Percentiles rank a stretch among this genome's conserved stretches.
phyloP scores from a whole-genome alignment of 2,797 vertebrate species.

The Clarias platycephalus region DNA sequence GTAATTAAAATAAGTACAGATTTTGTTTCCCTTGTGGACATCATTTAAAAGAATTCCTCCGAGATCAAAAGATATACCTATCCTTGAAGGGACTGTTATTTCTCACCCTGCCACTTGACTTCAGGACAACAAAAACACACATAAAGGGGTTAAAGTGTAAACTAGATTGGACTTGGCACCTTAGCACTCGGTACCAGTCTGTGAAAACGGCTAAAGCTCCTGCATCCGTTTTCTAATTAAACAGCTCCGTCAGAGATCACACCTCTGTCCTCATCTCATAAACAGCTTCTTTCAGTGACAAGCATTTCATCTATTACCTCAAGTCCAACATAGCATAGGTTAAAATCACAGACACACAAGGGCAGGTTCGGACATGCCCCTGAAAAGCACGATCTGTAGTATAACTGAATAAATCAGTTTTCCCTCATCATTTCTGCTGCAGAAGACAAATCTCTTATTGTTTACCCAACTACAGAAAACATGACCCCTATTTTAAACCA shows the following conservation, averaged over 20 bases:
- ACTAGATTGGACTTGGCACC: conserved; percentile 30
- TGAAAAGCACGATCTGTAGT: background rate
- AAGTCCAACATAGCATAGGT: background rate
- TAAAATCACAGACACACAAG: background rate
- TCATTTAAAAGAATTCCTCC: no score
- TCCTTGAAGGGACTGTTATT: background rate
- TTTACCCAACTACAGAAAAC: background rate
- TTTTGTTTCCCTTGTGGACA: no score
- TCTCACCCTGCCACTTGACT: background rate
- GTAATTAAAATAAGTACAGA: no score
- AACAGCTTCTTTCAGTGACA: background rate
- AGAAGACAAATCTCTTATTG: background rate
- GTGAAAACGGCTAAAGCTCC: conserved; percentile 16
- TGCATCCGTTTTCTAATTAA: conserved; percentile 41
- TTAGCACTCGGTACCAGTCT: conserved; percentile 10
- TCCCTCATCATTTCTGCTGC: background rate
- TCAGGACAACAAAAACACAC: conserved; percentile 1
- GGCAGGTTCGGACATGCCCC: background rate
- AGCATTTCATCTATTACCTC: background rate
- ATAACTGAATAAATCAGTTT: background rate
- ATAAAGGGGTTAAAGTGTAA: conserved; percentile 24
- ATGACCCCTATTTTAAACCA: background rate
- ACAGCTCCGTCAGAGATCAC: conserved; percentile 38
- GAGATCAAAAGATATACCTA: background rate
- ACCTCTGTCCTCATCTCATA: conserved; percentile 11